Evolutionary conservation across 2,797 vertebrate species (phyloP).

Genomic region (Jordanella pulchra): DNA sequence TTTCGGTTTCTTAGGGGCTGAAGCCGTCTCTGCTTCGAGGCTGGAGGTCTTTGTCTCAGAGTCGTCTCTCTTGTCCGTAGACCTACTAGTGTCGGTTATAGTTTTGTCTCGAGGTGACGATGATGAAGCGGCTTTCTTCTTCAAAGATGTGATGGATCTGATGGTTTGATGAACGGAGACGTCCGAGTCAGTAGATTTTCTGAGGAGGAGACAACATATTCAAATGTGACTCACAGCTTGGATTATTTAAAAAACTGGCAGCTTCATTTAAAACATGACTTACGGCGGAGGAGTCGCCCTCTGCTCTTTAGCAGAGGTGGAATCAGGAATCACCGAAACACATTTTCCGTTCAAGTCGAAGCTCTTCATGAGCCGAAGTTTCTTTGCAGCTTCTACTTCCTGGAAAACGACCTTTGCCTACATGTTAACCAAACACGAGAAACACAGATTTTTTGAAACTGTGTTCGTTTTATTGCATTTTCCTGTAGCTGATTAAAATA

Average conservation of each 20-base stretch:
- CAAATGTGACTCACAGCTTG: background rate
- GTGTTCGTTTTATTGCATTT: no score
- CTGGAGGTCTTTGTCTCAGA: no score
- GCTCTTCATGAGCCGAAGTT: constrained; percentile 72
- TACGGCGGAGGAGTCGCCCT: constrained; percentile 34
- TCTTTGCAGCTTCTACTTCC: constrained; percentile 81
- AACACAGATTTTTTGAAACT: no score
- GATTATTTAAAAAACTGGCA: background rate
- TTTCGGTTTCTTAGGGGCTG: background rate
- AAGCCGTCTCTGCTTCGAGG: background rate
- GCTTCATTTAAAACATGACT: constrained; percentile 33
- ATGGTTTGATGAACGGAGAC: background rate
- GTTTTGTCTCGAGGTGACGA: background rate
- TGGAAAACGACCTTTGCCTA: constrained; percentile 87
- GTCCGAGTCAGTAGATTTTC: background rate
- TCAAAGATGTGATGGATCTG: background rate
- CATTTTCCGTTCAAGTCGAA: constrained; percentile 70
- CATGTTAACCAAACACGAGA: background rate
- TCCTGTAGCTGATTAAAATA: no score
- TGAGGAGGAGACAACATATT: background rate
- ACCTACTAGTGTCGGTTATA: background rate
- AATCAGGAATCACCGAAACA: background rate
- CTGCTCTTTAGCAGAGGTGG: background rate
- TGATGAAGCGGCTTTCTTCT: no score
- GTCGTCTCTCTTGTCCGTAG: no score